Evolutionary conservation across 2,888 invertebrate species (phyloP).

Genomic region (Notodonta dromedarius): DNA sequence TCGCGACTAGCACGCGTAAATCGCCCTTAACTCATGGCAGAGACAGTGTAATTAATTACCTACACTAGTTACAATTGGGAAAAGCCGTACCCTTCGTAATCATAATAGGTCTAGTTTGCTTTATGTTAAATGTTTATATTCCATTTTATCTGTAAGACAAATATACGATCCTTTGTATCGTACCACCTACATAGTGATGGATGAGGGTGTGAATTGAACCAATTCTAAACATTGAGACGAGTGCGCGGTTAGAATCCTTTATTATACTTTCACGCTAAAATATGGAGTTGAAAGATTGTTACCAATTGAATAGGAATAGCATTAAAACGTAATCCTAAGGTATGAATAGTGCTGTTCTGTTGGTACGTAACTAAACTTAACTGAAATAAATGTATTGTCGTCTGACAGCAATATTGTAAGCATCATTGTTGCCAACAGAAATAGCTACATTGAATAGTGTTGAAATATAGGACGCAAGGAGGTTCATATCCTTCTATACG

Average conservation of each 20-base stretch:
- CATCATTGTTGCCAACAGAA: no score
- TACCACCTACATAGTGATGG: slow-evolving; percentile 30
- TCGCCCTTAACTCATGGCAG: no score
- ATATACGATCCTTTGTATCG: slow-evolving; percentile 23
- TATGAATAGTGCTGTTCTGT: no score
- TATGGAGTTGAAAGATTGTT: neutral
- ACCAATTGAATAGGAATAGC: no score
- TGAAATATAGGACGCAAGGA: no score
- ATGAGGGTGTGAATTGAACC: slow-evolving; percentile 24
- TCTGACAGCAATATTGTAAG: no score
- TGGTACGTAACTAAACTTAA: no score
- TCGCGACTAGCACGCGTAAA: no score
- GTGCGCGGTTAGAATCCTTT: neutral
- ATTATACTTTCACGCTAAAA: neutral
- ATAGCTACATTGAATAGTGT: no score
- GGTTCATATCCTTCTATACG: no score
- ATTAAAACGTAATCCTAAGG: no score
- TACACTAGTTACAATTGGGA: neutral
- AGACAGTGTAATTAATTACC: neutral
- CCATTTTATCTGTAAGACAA: slow-evolving; percentile 21
- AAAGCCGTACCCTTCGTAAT: neutral
- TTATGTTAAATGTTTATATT: slow-evolving; percentile 1
- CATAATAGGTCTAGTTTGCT: neutral
- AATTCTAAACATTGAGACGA: slow-evolving; percentile 34
- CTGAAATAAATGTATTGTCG: no score